Conservation (phyloP, 2,888 invertebrate genomes). For the Cantharis nigra region DNA sequence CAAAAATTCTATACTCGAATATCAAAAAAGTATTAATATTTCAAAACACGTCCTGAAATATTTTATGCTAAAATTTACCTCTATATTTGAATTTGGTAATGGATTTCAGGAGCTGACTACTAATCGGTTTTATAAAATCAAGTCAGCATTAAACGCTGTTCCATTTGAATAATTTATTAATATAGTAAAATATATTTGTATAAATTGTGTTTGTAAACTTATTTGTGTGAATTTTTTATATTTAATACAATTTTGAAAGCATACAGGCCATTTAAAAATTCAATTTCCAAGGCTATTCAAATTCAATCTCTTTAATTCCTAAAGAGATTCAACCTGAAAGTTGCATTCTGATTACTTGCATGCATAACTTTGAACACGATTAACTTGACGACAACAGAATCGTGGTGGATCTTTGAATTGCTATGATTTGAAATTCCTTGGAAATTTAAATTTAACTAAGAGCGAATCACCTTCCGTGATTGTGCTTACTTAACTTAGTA, state of each 20-base stretch:
- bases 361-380: not conserved
- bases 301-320: not conserved
- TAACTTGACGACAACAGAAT: not conserved
- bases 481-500: too few relatives aligned
- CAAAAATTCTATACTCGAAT: not conserved
- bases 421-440: not conserved
- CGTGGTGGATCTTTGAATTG: not conserved
- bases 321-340: not conserved
- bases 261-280: not conserved
- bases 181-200: not conserved
- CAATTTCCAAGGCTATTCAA: not conserved
- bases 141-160: not conserved
- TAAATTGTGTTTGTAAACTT: not conserved
- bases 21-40: not conserved
- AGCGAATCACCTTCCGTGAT: not conserved
- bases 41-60: constrained; percentile 1
- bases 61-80: not conserved
- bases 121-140: constrained; percentile 3
- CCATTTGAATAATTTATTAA: not conserved
- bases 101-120: not conserved
- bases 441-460: not conserved
- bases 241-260: not conserved
- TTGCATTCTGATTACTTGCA: not conserved
- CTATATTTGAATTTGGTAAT: not conserved
- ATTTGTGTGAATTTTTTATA: not conserved